Evolutionary conservation across 1,140 invertebrate species (phyloP).

Genomic region (Solenopsis fugax): DNA sequence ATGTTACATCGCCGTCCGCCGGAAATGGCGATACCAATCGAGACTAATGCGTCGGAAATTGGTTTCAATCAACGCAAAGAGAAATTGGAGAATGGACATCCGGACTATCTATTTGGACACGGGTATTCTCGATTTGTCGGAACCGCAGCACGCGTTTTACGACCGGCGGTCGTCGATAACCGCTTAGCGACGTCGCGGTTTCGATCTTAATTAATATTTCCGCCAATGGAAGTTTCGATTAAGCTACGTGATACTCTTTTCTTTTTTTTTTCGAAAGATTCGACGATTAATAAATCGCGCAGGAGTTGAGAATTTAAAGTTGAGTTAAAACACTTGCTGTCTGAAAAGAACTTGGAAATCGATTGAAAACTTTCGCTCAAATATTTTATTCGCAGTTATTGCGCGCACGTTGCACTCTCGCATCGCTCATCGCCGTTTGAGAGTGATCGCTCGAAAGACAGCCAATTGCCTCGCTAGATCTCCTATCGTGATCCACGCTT

Average conservation of each 20-base stretch:
- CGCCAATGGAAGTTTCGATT: not conserved
- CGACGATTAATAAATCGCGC: not conserved
- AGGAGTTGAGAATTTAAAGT: not conserved
- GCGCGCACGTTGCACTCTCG: not conserved
- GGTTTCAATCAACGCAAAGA: conserved; percentile 43
- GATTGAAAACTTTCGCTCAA: not conserved
- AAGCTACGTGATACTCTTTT: not conserved
- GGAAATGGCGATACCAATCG: conserved; percentile 58
- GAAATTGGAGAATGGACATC: conserved; percentile 36
- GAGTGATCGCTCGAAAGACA: not conserved
- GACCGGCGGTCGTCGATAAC: not conserved
- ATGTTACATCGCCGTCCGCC: conserved; percentile 43
- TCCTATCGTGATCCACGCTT: not conserved
- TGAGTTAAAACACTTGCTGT: not conserved
- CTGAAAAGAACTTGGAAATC: not conserved
- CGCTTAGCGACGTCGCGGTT: not conserved
- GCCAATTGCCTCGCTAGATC: not conserved
- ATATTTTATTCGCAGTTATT: not conserved
- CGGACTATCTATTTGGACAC: not conserved
- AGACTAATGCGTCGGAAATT: conserved; percentile 62
- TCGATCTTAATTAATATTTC: conserved; percentile 16
- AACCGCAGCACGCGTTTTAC: conserved; percentile 15
- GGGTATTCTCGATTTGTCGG: not conserved
- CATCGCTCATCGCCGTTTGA: not conserved
- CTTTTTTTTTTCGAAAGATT: not conserved